phyloP scores from a whole-genome alignment of 2,797 vertebrate genomes.

The Ambastaia sidthimunki region DNA sequence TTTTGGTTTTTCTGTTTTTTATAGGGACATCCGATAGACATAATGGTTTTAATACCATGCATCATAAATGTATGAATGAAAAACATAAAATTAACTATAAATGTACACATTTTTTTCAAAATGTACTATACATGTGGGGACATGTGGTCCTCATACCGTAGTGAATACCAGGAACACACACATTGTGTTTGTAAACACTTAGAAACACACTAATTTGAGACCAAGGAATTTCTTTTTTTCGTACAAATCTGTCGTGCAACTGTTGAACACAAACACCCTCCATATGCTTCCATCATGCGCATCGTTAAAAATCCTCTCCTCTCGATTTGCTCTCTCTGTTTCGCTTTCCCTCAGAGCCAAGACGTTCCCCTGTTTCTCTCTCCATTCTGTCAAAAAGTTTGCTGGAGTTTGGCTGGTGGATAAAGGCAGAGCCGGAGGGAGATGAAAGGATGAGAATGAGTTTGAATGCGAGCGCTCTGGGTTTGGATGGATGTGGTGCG shows the following conservation, averaged over 20 bases:
- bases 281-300: constrained; percentile 47
- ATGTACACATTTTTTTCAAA: too few species aligned
- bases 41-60: too few species aligned
- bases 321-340: constrained; percentile 6
- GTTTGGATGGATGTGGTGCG: constrained; percentile 23
- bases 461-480: constrained; percentile 44
- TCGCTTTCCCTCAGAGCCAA: constrained; percentile 11
- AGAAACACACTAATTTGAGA: constrained; percentile 48
- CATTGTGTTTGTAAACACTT: constrained; percentile 48
- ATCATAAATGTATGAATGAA: too few species aligned
- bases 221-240: constrained; percentile 36
- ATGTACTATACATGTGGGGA: too few species aligned
- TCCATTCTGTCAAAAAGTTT: constrained; percentile 49
- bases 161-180: constrained; percentile 1
- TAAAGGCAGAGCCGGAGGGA: constrained; percentile 38
- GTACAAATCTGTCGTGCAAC: constrained; percentile 58
- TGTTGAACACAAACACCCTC: constrained; percentile 56
- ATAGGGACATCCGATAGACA: too few species aligned
- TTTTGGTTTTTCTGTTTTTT: too few species aligned
- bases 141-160: too few species aligned
- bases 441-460: constrained; percentile 27
- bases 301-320: constrained; percentile 41
- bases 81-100: too few species aligned
- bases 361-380: constrained; percentile 32
- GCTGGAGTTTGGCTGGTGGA: constrained; percentile 45